Evolutionary conservation across 2,113 vertebrate genomes (phyloP), one percentile per base, ranked within the genome.

Genomic region (Laterallus jamaicensis): DNA sequence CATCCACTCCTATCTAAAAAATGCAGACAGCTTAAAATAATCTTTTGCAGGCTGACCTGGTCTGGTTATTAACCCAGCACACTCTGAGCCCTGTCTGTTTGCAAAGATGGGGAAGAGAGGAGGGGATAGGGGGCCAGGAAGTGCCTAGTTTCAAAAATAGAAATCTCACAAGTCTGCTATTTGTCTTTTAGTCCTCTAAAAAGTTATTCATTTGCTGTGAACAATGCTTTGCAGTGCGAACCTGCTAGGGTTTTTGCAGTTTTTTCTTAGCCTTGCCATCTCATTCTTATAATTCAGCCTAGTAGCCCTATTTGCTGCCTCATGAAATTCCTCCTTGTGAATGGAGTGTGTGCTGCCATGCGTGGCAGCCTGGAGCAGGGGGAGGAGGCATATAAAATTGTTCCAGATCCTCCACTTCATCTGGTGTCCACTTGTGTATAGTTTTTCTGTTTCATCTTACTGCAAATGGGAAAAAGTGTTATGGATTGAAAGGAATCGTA

Each of bases 21-120:
- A 91, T 91, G 74, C 78, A 93, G 95, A 76, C 94, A 95, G 92
- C 82, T 93, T 93, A 85, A 96, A 95, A 96, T 93, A 95, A 94
- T 86, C 86, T 95, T 62, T 88, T 66, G 29, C 76, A 84, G 71
- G 50, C 83, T 96, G 93, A 96, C 92, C 50, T 82, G 93, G 73
- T 88, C 74, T 74, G 63, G 69, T 82, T 90, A 91, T 93, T 95
- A 93, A 73, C 74, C 50, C 40, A 31, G 64, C 80, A 79, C 71
- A 83, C 89, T 92, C 83, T 68, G 60, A 90, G 80, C 35, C 73
- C 35, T 80, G 28, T 80, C 89, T 63, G 1, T 92, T 90, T 75
- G 56, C 59, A 42, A 47, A 81, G 63, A 12, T 40, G 37, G 25
- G 13, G 19, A 12, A 39, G 25, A 29, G 40, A 42, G 32, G 21